Percentiles rank a stretch among this genome's conserved stretches.
Evolutionary conservation across 2,113 vertebrate genomes (phyloP).

Genomic region (Oreochromis tanganicae): DNA sequence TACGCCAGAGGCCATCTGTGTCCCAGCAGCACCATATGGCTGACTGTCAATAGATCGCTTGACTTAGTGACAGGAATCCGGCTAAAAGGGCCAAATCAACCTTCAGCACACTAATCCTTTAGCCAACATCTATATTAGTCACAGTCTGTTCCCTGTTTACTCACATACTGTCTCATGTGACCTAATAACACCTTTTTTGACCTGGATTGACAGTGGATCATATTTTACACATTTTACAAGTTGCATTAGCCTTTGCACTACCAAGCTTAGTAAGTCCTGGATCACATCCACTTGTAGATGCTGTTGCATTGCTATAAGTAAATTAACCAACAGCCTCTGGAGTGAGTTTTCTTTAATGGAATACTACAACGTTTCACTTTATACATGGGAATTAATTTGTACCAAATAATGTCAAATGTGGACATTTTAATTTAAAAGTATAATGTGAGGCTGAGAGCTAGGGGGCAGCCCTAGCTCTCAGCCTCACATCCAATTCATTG

Average conservation of each 20-base stretch:
- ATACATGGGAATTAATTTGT: not conserved
- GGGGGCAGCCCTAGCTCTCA: not conserved
- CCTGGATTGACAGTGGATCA: not conserved
- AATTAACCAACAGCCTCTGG: not conserved
- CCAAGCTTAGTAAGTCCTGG: not conserved
- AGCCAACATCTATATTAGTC: constrained; percentile 24
- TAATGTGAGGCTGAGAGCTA: not conserved
- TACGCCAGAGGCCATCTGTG: constrained; percentile 68
- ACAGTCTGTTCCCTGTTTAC: not conserved
- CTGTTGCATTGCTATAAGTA: not conserved
- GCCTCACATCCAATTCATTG: not conserved
- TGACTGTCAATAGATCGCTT: constrained; percentile 17
- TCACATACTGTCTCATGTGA: not conserved
- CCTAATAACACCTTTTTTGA: not conserved
- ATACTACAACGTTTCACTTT: not conserved
- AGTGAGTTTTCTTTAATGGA: not conserved
- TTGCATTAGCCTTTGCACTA: not conserved
- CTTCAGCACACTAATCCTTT: constrained; percentile 18
- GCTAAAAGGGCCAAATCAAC: not conserved
- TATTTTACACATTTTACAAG: not conserved
- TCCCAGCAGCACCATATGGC: constrained; percentile 65
- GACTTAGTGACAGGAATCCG: constrained; percentile 17
- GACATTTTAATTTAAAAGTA: not conserved
- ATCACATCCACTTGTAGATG: not conserved
- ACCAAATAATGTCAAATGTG: not conserved